A percentile compares a stretch with the other conserved stretches of the same genome.
Conservation (phyloP, 2,113 vertebrate species). For the Daphoenositta chrysoptera region DNA sequence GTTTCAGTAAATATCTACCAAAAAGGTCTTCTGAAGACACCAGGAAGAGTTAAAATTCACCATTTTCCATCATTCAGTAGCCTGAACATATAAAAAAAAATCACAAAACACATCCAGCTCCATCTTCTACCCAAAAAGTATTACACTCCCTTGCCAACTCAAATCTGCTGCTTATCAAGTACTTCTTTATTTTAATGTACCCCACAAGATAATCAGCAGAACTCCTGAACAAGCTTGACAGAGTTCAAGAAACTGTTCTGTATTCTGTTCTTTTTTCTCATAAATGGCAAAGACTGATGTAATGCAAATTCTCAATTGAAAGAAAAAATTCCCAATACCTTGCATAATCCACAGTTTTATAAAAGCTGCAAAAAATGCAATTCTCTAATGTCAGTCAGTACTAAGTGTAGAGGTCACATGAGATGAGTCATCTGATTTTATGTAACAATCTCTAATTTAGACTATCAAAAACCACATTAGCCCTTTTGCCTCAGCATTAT, state of each 20-base stretch:
- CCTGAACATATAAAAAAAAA: not conserved
- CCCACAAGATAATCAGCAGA: not conserved
- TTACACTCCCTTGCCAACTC: not conserved
- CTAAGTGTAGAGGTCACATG: not conserved
- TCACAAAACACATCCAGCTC: not conserved
- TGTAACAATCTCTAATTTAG: conserved; percentile 5
- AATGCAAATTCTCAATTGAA: not conserved
- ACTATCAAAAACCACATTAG: not conserved
- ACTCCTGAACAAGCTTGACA: not conserved
- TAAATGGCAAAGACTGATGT: not conserved
- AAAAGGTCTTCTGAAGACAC: not conserved
- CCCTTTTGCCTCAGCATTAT: not conserved
- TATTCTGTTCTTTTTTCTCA: not conserved
- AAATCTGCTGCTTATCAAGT: not conserved
- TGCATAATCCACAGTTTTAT: not conserved
- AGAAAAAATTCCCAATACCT: not conserved
- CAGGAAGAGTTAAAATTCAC: not conserved
- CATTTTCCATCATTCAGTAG: not conserved
- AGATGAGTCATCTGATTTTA: conserved; percentile 41
- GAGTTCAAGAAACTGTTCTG: not conserved
- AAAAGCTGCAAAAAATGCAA: not conserved
- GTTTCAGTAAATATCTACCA: not conserved
- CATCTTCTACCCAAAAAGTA: not conserved
- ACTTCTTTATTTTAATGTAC: not conserved
- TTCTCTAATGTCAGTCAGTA: not conserved